A percentile compares a stretch with the other conserved stretches of the same genome.
Conservation (phyloP, 2,113 vertebrate species). For the Helogale parvula region DNA sequence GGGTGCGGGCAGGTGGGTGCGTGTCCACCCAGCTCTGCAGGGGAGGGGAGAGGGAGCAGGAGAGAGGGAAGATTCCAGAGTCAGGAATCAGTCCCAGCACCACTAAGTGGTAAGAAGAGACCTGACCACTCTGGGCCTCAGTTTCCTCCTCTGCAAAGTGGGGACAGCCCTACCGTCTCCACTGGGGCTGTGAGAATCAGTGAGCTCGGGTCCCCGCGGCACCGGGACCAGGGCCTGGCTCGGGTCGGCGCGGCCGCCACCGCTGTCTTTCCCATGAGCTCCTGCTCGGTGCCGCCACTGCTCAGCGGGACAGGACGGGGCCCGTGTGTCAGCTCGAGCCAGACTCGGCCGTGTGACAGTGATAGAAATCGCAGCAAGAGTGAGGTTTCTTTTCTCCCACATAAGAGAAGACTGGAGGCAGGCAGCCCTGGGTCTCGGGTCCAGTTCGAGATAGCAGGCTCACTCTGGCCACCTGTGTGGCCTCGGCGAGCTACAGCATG, state of each 20-base stretch:
- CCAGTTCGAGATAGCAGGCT: not conserved
- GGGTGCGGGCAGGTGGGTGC: accelerated
- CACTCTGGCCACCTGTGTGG: not conserved
- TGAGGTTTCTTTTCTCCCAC: not conserved
- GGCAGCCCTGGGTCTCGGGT: not conserved
- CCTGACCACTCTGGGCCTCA: not conserved
- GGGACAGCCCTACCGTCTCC: not conserved
- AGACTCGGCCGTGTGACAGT: accelerated
- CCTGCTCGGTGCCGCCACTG: accelerated
- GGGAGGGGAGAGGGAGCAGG: not conserved
- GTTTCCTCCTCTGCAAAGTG: not conserved
- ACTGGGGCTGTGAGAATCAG: not conserved
- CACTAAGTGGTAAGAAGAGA: not conserved
- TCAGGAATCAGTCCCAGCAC: not conserved
- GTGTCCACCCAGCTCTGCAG: not conserved
- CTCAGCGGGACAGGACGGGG: not conserved
- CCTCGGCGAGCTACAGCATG: accelerated
- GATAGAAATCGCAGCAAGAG: accelerated
- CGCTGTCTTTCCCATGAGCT: accelerated
- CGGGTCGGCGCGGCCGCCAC: accelerated
- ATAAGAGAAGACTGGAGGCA: not conserved
- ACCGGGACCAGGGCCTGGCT: not conserved
- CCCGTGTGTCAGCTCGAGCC: too few species aligned
- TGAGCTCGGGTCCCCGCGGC: accelerated
- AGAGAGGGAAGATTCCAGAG: not conserved